Evolutionary conservation across 2,113 vertebrate species (phyloP).

Genomic region (Melanerpes aurifrons): DNA sequence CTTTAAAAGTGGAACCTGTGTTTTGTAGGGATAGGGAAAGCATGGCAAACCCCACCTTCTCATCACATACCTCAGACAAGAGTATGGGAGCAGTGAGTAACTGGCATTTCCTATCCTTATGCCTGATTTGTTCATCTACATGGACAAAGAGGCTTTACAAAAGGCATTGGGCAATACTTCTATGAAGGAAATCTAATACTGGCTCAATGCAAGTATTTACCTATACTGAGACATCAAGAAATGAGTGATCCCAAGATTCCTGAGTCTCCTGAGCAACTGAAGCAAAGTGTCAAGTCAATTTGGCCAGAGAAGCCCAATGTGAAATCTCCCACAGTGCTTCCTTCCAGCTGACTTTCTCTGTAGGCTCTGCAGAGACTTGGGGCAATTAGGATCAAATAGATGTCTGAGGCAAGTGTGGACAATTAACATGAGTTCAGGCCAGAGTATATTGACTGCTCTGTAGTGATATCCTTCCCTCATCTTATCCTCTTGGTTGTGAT

Average conservation of each 20-base stretch:
- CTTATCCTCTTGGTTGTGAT: background rate
- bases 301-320: accelerated
- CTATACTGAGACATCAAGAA: background rate
- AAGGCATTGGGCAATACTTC: background rate
- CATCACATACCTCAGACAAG: background rate
- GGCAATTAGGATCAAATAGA: background rate
- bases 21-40: background rate
- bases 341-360: background rate
- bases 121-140: background rate
- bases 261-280: background rate
- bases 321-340: background rate
- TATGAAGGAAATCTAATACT: background rate
- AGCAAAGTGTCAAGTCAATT: background rate
- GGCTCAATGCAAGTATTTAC: background rate
- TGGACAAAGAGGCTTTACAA: background rate
- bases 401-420: background rate
- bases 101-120: background rate
- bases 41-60: background rate
- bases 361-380: background rate
- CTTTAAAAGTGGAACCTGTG: background rate
- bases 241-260: background rate
- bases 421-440: background rate
- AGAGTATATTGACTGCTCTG: background rate
- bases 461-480: background rate
- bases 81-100: background rate